These are phyloP conservation scores for Sandelia bainsii DNA, from an alignment of 2,797 vertebrate species.

Conservation along the genomic window DNA sequence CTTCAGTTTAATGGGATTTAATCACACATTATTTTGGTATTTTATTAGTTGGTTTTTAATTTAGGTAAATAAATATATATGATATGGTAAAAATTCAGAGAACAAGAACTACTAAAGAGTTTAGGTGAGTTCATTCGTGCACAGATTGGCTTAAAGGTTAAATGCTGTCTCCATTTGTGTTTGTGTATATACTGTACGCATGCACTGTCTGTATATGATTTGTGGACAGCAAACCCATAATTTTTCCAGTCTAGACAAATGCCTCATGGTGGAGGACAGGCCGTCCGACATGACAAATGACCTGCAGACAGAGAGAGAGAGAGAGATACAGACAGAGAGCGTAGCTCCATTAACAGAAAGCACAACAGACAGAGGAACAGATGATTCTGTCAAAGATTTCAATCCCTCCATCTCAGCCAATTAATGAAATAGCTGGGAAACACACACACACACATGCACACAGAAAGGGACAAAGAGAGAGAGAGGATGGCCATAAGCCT, in stretches of 20 bases:
- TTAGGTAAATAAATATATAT: neutral
- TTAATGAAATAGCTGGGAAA: conserved; percentile 66
- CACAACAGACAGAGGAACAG: conserved; percentile 71
- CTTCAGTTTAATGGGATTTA: too few species aligned
- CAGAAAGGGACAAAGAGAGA: conserved; percentile 21
- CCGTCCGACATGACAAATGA: conserved; percentile 58
- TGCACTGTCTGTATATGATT: conserved; percentile 27
- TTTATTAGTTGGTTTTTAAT: too few species aligned
- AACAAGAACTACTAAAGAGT: neutral
- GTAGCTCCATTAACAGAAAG: conserved; percentile 69
- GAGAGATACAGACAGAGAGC: conserved; percentile 32
- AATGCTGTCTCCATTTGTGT: neutral
- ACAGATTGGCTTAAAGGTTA: conserved; percentile 23
- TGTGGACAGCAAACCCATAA: conserved; percentile 53
- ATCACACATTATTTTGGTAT: too few species aligned
- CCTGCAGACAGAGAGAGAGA: conserved; percentile 38
- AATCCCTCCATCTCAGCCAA: conserved; percentile 68
- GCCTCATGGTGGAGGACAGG: conserved; percentile 65
- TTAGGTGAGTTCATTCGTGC: neutral
- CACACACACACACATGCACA: conserved; percentile 43
- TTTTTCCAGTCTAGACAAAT: conserved; percentile 60
- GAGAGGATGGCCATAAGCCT: conserved; percentile 57
- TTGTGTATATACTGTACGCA: conserved; percentile 3
- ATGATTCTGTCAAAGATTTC: conserved; percentile 74
- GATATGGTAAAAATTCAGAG: neutral